Conservation (phyloP, 1,140 invertebrate genomes). For the Anoplophora glabripennis region DNA sequence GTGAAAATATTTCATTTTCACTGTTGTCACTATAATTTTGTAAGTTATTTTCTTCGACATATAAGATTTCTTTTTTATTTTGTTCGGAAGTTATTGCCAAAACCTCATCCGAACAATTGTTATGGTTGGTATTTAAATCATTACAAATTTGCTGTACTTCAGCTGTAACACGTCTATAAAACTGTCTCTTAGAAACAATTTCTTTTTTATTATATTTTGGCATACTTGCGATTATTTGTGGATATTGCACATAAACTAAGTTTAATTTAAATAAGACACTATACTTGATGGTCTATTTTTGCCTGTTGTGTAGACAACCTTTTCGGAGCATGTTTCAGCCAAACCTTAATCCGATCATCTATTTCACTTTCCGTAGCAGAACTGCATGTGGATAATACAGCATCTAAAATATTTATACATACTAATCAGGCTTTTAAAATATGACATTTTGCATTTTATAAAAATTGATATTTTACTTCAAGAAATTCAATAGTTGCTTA, state of each 20-base stretch:
- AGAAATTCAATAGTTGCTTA: too few species aligned
- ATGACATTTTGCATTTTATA: too few species aligned
- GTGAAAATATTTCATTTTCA: background rate
- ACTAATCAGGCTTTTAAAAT: too few species aligned
- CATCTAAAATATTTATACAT: too few species aligned
- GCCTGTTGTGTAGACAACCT: background rate
- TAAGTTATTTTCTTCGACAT: background rate
- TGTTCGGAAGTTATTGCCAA: too few species aligned
- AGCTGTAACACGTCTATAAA: background rate
- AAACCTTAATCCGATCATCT: background rate
- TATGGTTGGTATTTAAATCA: background rate
- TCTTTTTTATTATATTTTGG: background rate
- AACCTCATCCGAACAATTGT: too few species aligned
- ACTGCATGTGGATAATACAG: background rate
- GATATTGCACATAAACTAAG: background rate
- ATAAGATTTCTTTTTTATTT: background rate
- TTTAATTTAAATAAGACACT: background rate
- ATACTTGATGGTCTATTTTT: constrained; percentile 4
- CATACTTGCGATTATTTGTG: background rate
- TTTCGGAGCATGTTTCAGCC: constrained; percentile 1
- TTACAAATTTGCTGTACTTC: background rate
- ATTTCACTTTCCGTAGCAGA: background rate
- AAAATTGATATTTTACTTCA: too few species aligned
- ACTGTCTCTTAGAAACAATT: background rate
- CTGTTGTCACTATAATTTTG: background rate